Evolutionary conservation across 2,113 vertebrate species (phyloP).

Genomic region (Axis porcinus): DNA sequence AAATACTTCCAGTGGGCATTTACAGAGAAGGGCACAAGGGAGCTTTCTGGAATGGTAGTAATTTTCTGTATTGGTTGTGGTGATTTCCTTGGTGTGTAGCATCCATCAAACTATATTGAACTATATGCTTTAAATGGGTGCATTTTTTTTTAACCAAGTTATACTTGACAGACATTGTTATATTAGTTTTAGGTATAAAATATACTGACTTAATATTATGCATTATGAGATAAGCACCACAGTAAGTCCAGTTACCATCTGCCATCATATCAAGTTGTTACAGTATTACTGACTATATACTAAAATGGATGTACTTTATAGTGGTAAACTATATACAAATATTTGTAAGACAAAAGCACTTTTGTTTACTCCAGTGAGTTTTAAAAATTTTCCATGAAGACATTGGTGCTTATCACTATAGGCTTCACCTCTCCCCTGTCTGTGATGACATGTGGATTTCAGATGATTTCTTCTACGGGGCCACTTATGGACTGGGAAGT

Average conservation of each 20-base stretch:
- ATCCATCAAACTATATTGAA: background rate
- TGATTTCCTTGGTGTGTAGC: background rate
- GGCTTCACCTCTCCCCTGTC: background rate
- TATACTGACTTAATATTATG: background rate
- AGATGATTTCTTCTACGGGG: background rate
- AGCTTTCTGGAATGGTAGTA: background rate
- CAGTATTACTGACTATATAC: background rate
- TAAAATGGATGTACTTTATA: background rate
- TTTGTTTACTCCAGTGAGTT: background rate
- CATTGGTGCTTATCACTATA: background rate
- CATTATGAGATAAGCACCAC: background rate
- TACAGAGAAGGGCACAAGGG: background rate
- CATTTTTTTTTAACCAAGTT: background rate
- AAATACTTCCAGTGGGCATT: background rate
- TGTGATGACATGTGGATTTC: background rate
- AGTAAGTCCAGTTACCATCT: background rate
- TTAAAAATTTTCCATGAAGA: background rate
- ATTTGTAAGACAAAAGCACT: background rate
- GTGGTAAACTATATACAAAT: background rate
- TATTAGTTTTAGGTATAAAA: background rate
- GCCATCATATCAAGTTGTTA: background rate
- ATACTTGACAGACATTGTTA: background rate
- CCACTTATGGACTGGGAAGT: background rate
- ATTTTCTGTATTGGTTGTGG: background rate
- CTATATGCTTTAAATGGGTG: background rate